Evolutionary conservation across 2,797 vertebrate species (phyloP).

Genomic region (Falco concolor): DNA sequence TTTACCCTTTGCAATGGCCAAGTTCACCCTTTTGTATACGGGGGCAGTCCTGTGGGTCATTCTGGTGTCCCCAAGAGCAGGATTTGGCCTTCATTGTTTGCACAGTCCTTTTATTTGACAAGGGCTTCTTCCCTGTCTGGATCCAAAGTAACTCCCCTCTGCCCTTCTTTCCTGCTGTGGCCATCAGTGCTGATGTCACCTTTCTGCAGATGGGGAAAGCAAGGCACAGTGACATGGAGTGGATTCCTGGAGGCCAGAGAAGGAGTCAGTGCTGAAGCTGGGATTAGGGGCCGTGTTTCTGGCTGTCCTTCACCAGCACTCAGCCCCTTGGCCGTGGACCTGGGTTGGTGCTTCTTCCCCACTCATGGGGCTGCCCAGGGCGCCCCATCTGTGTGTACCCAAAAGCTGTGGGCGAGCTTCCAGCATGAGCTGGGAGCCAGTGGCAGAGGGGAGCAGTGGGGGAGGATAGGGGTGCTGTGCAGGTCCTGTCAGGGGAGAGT

Average conservation of each 20-base stretch:
- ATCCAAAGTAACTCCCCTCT: background rate
- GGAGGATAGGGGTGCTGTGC: background rate
- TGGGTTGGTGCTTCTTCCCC: background rate
- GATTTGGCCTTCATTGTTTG: background rate
- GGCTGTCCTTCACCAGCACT: background rate
- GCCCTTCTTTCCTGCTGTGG: background rate
- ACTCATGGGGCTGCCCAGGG: background rate
- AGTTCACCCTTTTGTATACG: background rate
- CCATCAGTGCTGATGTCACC: background rate
- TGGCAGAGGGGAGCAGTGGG: background rate
- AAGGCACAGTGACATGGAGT: accelerated
- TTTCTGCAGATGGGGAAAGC: background rate
- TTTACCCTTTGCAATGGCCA: background rate
- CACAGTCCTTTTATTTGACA: background rate
- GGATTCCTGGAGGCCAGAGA: background rate
- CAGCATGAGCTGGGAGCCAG: accelerated
- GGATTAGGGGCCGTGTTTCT: background rate
- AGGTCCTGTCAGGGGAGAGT: background rate
- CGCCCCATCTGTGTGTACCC: accelerated
- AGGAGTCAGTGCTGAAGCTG: background rate
- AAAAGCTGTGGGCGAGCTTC: background rate
- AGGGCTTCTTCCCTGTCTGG: background rate
- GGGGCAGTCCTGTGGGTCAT: background rate
- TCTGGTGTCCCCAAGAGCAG: background rate
- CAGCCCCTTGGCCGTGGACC: background rate